Conservation (phyloP, 1,140 invertebrate genomes). For the Adelges cooleyi region DNA sequence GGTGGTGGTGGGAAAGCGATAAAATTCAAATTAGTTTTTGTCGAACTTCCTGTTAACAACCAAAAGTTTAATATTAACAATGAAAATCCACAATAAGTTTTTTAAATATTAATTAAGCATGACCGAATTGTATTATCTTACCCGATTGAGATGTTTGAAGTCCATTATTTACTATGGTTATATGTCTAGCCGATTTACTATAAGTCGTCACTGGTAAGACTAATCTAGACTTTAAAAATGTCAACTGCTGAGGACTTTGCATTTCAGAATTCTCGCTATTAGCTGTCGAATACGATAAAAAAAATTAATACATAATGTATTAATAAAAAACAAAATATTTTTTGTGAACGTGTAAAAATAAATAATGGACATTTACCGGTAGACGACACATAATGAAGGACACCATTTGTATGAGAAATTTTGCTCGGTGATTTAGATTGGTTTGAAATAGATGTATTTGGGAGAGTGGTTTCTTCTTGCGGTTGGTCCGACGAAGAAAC, state of each 20-base stretch:
- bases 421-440: conserved; percentile 22
- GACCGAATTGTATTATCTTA: too few species aligned
- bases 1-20: conserved; percentile 21
- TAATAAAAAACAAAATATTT: too few species aligned
- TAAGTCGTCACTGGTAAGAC: conserved; percentile 23
- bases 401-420: conserved; percentile 27
- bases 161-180: conserved; percentile 25
- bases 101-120: too few species aligned
- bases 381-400: conserved; percentile 23
- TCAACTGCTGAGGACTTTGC: conserved; percentile 26
- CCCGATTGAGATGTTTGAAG: conserved; percentile 26
- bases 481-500: conserved; percentile 21
- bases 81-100: too few species aligned
- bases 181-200: conserved; percentile 27
- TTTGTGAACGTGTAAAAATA: not conserved
- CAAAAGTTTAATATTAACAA: too few species aligned
- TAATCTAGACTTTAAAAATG: conserved; percentile 20
- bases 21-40: conserved; percentile 23
- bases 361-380: conserved; percentile 11
- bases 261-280: conserved; percentile 13
- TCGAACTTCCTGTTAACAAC: not conserved
- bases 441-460: not conserved
- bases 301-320: too few species aligned
- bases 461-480: conserved; percentile 6
- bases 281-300: not conserved